Conservation (phyloP, 1,140 invertebrate species). For the Drosophila ogumai region DNA sequence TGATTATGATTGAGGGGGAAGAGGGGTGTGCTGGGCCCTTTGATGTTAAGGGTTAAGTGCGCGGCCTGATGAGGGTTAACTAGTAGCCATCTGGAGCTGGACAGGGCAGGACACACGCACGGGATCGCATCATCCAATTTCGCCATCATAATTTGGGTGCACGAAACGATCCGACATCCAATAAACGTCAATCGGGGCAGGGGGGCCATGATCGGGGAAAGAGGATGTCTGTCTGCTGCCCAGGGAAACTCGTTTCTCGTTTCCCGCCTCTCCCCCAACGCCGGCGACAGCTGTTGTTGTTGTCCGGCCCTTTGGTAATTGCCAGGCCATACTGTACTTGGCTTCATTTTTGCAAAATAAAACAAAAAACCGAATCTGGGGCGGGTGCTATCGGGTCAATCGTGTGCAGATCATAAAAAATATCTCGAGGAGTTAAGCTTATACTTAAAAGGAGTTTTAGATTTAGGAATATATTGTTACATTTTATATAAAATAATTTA, state of each 20-base stretch:
- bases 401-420: not conserved
- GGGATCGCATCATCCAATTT: conserved; percentile 53
- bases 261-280: not conserved
- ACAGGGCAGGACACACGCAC: conserved; percentile 61
- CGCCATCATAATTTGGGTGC: conserved; percentile 60
- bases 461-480: too few species aligned
- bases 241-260: conserved; percentile 24
- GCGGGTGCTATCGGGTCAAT: not conserved
- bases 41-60: conserved; percentile 27
- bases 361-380: not conserved
- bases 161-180: conserved; percentile 59
- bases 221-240: conserved; percentile 1
- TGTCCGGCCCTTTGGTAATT: conserved; percentile 14
- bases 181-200: conserved; percentile 56
- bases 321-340: conserved; percentile 37
- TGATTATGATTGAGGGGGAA: conserved; percentile 35
- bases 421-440: not conserved
- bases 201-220: conserved; percentile 10
- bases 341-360: conserved; percentile 5
- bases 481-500: too few species aligned
- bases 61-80: conserved; percentile 29
- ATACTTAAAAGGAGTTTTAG: too few species aligned
- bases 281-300: conserved; percentile 42
- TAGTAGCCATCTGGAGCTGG: conserved; percentile 52
- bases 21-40: conserved; percentile 10